Evolutionary conservation across 2,888 invertebrate genomes (phyloP), one percentile per base, ranked within the genome.

Genomic region (Acanthosepion pharaonis): DNA sequence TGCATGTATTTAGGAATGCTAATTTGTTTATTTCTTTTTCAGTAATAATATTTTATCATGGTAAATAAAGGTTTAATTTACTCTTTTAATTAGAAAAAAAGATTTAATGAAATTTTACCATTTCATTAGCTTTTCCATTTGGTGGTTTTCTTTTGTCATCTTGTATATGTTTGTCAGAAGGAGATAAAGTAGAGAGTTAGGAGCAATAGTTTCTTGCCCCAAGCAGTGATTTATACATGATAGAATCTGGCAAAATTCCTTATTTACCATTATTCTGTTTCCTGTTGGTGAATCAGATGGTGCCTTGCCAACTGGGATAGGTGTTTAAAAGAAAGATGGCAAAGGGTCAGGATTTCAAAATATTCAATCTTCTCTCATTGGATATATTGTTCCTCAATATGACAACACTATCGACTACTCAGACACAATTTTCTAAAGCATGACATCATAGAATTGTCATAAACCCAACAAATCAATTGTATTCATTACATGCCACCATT

Each of bases 341-440:
- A 33, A n/a, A 78, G 78, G 78, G 78, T 78, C n/a, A 78, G 11
- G 11, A n/a, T 78, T n/a, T 78, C n/a, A 78, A 78, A 78, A 78
- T n/a, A 78, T 78, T 78, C 78, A n/a, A n/a, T 78, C n/a, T 78
- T 78, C 78, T 78, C n/a, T 78, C n/a, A 78, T 78, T 78, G n/a
- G 33, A 78, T 18, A 78, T 78, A 78, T 78, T 78, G 78, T 78
- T 78, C 33, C n/a, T 59, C 59, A 23, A 6, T 78, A 78, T n/a
- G n/a, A n/a, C 78, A 78, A 78, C n/a, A 78, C 78, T 78, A 78
- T 78, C n/a, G 33, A 78, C 78, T 33, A 33, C 78, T 78, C 78
- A 55, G 55, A 55, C 18, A 5, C n/a, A 78, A 78, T 11, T n/a
- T 33, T 78, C 78, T 78, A 78, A 78, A 78, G 78, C n/a, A 78